Evolutionary conservation across 2,797 vertebrate species (phyloP), one percentile per base, ranked within the genome.

Genomic region (Echiichthys vipera): DNA sequence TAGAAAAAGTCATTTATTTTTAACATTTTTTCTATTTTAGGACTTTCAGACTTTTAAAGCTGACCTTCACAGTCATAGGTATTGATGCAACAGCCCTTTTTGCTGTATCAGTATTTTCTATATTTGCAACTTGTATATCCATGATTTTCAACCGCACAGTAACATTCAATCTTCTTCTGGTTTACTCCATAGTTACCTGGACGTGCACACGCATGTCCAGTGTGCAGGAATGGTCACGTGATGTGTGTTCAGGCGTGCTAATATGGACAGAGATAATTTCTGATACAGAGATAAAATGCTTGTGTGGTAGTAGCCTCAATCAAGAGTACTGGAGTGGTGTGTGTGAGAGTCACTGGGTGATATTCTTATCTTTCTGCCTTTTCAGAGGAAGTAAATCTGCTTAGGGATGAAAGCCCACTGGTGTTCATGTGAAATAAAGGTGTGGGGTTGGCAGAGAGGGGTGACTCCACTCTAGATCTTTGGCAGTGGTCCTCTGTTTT

Each of bases 371-470:
- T 63, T 83, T 71, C 77, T 49, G 49, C 50, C 62, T 74, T 84
- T 74, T 73, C 62, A 83, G 43, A 77, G 78, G 68, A 78, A 74
- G 70, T 85, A 88, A 93, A 93, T 89, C 78, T 89, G 84, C 82
- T 80, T 77, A 76, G 56, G 18, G 65, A 77, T 91, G 84, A 90
- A 92, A 90, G 86, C 80, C 84, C 67, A 78, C 80, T 84, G 7
- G 66, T 78, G 80, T 78, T 37, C 59, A 63, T 50, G 57, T 77
- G 74, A 76, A 56, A 46, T 78, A 68, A 72, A 45, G 58, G 58
- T 46, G 27, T 14, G 18, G 70, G 49, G 77, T 72, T 79, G 85
- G 83, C 74, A 67, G 64, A 39, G 11, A 13, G 40, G 72, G 30
- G 34, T 18, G 40, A 50, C 36, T 86, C 78, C 61, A 59, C 79